Base-by-base conservation (phyloP, 2,888 invertebrate species). In the Zaprionus lineosus region DNA sequence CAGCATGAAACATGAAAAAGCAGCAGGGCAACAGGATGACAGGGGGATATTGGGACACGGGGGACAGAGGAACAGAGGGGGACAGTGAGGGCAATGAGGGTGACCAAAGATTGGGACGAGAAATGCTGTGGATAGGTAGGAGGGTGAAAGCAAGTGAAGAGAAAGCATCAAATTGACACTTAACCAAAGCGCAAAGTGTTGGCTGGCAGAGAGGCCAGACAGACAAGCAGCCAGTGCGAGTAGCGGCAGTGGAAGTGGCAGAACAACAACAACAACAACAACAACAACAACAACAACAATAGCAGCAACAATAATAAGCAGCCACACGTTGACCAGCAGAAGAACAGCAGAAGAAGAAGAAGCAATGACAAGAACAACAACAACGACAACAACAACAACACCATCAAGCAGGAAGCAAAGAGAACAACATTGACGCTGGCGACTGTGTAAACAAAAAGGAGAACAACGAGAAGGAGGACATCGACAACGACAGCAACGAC, bases 111-210 rank as follows among this genome's bases (percentile, higher is more conserved):
- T n/a, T n/a, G n/a, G n/a, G n/a, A n/a, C n/a, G n/a, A n/a, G n/a
- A n/a, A n/a, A n/a, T n/a, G n/a, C n/a, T n/a, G n/a, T n/a, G n/a
- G n/a, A n/a, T n/a, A n/a, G n/a, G n/a, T n/a, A n/a, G n/a, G n/a
- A n/a, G n/a, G n/a, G n/a, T n/a, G n/a, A n/a, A n/a, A n/a, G n/a
- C n/a, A n/a, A n/a, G n/a, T n/a, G n/a, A n/a, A n/a, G n/a, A n/a
- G n/a, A n/a, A n/a, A n/a, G 81, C 81, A 79, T 74, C 83, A 82
- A 79, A 79, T 81, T 81, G 81, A 81, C 83, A 81, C 81, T 81
- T 83, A 84, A 76, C 74, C 81, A 65, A 58, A 62, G 65, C 47
- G 52, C 57, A 63, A 59, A 74, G 56, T 62, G 74, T 59, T 36
- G 59, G 43, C 43, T 41, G 37, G 18, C 29, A 50, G 9, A 18